Evolutionary conservation across 64 coral and sea anemone genomes (phyloP), one percentile per base, ranked within the genome.

Genomic region (Porites australiensis): DNA sequence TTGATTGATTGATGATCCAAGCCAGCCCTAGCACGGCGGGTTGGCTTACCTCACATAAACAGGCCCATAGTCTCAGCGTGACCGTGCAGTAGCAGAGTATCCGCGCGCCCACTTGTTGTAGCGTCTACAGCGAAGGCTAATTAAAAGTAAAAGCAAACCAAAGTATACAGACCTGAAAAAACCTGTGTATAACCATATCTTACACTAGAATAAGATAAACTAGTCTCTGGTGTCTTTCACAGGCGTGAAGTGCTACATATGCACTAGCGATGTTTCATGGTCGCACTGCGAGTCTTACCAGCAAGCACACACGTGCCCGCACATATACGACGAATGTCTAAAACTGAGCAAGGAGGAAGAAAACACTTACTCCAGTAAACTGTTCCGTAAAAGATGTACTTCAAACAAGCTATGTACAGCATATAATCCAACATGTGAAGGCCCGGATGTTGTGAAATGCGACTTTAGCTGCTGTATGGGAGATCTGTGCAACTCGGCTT

Each of bases 381-480:
- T 68, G 15, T 84, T 84, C 63, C 61, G 51, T 14, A 84, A 84
- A 46, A 84, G 18, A 84, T 84, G 81, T 63, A 84, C 62, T 8
- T 84, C 63, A n/a, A 84, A 84, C 18, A 67, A 21, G 16, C 81
- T 51, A 18, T 84, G 63, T 21, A 84, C 81, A n/a, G 81, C 81
- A 4, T 84, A 84, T 19, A 84, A 84, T 69, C 81, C 81, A 49
- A 84, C 44, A 51, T 84, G 63, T 18, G 49, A 84, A 13, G 61
- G 81, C 18, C 44, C 18, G 44, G 81, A 84, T 84, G 81, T 84
- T 5, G 18, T 82, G 13, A 82, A 82, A 15, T 82, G 79, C 16
- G 81, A 84, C 45, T 84, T 84, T 11, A 84, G 81, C 46, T 84
- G 81, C 46, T 84, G 81, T 11, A 84, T 84, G 81, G 81, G 81